Evolutionary conservation across 2,888 invertebrate genomes (phyloP), one percentile per base, ranked within the genome.

Genomic region (Lochmaea capreae): DNA sequence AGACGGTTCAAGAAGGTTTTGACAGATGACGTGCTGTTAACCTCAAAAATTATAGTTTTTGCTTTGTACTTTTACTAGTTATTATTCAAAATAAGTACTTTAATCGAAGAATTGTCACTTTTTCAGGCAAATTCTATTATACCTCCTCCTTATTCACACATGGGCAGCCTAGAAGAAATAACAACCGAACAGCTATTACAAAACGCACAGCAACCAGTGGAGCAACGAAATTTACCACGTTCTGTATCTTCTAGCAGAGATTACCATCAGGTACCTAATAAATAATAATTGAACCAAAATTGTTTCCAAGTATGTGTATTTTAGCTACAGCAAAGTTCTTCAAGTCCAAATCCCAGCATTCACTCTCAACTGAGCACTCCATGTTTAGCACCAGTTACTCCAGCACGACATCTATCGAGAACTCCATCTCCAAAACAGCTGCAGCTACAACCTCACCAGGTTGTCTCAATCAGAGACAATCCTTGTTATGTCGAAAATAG

Each of bases 141-240:
- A 81, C 95, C 95, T 74, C 95, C 95, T 62, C 94, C 95, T 18
- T 95, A 95, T 87, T 95, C 95, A 18, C 79, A 73, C 92, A 93
- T 93, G 79, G 92, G 92, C 81, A 94, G 93, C 86, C 90, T 93
- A 81, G 94, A 93, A 80, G 91, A 91, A 81, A 87, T 90, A 73
- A 89, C 87, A 72, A 87, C 89, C 80, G 80, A 80, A 65, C 79
- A 78, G 12, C 84, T 83, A 22, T 58, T 66, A 18, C 75, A 76
- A 72, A n/a, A 68, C 83, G 78, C 73, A 54, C 76, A 73, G 52
- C 72, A 72, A 71, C 72, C 49, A 14, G 49, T 73, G 59, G 77
- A 78, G 43, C 78, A 81, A 61, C 74, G 78, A 81, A 83, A 74
- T 80, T 79, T 82, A 77, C 80, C 83, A 85, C 87, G 81, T 49